Conservation (phyloP, 2,113 vertebrate species). For the Tragelaphus scriptus region DNA sequence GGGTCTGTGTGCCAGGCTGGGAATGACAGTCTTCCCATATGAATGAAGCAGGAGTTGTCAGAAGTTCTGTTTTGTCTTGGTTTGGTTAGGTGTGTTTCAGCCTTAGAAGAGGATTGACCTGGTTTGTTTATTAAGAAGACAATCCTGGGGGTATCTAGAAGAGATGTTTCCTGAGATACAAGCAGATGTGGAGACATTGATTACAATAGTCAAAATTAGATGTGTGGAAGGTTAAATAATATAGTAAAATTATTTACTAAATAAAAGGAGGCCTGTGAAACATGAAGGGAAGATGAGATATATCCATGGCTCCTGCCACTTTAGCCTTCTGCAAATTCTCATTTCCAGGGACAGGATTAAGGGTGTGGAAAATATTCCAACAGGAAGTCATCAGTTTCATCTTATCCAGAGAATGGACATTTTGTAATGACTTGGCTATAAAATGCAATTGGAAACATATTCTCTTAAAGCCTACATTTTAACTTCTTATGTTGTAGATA, state of each 20-base stretch:
- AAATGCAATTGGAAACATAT: background rate
- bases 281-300: rapidly evolving
- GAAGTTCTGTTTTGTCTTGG: background rate
- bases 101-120: background rate
- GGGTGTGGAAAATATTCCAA: background rate
- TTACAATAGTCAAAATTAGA: background rate
- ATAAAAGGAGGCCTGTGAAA: background rate
- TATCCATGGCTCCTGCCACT: background rate
- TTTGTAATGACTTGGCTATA: background rate
- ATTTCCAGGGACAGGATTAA: background rate
- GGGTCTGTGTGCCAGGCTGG: background rate
- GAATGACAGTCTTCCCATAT: rapidly evolving
- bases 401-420: background rate
- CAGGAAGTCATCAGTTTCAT: background rate
- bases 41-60: background rate
- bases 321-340: background rate
- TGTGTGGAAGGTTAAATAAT: background rate
- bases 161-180: background rate
- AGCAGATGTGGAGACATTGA: background rate
- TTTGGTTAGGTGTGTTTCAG: background rate
- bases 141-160: background rate
- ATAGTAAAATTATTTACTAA: background rate
- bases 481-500: background rate
- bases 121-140: background rate
- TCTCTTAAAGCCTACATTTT: background rate